Base-by-base conservation (phyloP, 2,888 invertebrate species). In the Mactromeris polynyma region DNA sequence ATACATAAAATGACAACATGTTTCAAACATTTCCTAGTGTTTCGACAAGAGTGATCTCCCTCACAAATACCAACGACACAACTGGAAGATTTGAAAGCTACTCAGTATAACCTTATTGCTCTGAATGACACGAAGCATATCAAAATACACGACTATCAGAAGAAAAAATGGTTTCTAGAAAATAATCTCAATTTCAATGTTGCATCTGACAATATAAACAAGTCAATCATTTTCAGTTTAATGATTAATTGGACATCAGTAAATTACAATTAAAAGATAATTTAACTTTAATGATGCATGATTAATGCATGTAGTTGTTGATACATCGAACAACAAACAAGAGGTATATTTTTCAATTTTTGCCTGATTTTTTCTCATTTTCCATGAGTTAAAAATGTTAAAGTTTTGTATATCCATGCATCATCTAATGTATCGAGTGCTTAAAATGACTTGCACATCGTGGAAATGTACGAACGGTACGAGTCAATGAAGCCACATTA, bases 111-210 rank as follows among this genome's bases (percentile, higher is more conserved):
- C 7, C 73, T 73, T 73, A 73, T 73, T 73, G 73, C 73, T 73
- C 26, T 36, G 73, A 36, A 73, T 33, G 19, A 33, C 11, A 36
- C 36, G 73, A 33, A 33, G 14, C 36, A 36, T 73, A 73, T 73
- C 73, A 73, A 73, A 73, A 73, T 73, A 73, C 73, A 73, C 4
- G 73, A 64, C 26, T n/a, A 26, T 64, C n/a, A 64, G 58, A n/a
- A 64, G 58, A n/a, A 64, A 42, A 64, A 64, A 64, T 64, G 58
- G 58, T 26, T 64, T 64, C 58, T 9, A 64, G 58, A 64, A 64
- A 64, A 64, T 64, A 64, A 64, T 64, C 26, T 64, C 26, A 64
- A n/a, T 4, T 26, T 64, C 9, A n/a, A 64, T 21, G 26, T 26
- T 26, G 58, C 26, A 64, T 64, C 58, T 6, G 58, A 64, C 58